Conservation (phyloP, 2,888 invertebrate species). For the Noctua janthe region DNA sequence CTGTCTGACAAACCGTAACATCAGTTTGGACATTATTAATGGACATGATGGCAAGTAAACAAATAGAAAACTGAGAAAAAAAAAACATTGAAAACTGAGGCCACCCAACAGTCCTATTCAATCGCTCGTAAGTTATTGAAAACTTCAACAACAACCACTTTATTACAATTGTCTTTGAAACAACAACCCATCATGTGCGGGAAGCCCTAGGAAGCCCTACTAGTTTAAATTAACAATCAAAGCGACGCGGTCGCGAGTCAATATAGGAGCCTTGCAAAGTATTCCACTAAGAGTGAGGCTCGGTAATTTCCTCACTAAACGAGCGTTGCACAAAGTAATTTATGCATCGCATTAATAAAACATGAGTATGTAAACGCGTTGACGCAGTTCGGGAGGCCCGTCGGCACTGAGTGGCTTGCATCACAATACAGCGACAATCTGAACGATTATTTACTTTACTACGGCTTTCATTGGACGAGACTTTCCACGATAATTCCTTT, state of each 20-base stretch:
- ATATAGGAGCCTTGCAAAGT: constrained; percentile 76
- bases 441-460: constrained; percentile 55
- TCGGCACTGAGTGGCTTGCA: constrained; percentile 50
- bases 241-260: constrained; percentile 63
- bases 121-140: constrained; percentile 9
- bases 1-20: background rate
- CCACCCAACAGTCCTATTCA: constrained; percentile 7
- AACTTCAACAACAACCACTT: constrained; percentile 1
- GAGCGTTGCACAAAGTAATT: constrained; percentile 81
- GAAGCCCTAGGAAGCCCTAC: constrained; percentile 58
- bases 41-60: background rate
- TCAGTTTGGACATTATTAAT: background rate
- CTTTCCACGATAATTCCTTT: constrained; percentile 25
- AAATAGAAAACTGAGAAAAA: background rate
- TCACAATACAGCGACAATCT: constrained; percentile 45
- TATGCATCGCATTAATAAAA: constrained; percentile 84
- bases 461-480: constrained; percentile 27
- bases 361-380: constrained; percentile 80
- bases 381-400: constrained; percentile 64
- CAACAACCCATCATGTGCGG: constrained; percentile 45
- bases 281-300: constrained; percentile 73
- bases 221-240: constrained; percentile 71
- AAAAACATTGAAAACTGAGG: background rate
- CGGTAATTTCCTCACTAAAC: constrained; percentile 79
- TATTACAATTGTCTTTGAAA: constrained; percentile 24